These are phyloP conservation scores for Tupaia tana DNA, from an alignment of 2,113 vertebrate species.

Conservation along the genomic window DNA sequence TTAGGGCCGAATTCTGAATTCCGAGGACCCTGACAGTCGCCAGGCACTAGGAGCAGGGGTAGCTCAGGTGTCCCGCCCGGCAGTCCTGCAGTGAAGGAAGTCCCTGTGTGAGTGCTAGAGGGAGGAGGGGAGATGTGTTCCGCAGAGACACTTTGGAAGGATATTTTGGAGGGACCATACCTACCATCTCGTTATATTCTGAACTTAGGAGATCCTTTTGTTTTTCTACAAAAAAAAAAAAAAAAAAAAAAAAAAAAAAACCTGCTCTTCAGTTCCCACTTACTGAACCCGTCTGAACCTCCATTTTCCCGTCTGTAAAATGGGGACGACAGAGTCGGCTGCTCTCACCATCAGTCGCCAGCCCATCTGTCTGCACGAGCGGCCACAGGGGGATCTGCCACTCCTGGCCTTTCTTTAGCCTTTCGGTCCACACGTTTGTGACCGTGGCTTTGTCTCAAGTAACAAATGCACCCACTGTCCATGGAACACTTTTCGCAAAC, in stretches of 20 bases:
- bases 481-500: accelerated
- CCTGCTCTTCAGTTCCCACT: background rate
- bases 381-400: accelerated
- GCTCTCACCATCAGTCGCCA: background rate
- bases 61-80: background rate
- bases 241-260: background rate
- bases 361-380: background rate
- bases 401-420: background rate
- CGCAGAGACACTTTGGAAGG: background rate
- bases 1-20: no score
- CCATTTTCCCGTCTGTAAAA: background rate
- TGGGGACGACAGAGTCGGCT: background rate
- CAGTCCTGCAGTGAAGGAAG: background rate
- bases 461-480: background rate
- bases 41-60: background rate
- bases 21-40: background rate
- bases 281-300: background rate
- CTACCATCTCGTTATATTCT: background rate
- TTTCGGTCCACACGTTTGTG: accelerated
- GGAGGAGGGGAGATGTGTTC: accelerated
- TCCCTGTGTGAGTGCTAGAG: background rate
- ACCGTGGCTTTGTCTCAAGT: background rate
- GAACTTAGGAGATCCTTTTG: background rate
- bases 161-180: background rate
- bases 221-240: background rate